These are phyloP conservation scores for Eupithecia abbreviata DNA, from an alignment of 2,888 invertebrate genomes.

Conservation along the genomic window DNA sequence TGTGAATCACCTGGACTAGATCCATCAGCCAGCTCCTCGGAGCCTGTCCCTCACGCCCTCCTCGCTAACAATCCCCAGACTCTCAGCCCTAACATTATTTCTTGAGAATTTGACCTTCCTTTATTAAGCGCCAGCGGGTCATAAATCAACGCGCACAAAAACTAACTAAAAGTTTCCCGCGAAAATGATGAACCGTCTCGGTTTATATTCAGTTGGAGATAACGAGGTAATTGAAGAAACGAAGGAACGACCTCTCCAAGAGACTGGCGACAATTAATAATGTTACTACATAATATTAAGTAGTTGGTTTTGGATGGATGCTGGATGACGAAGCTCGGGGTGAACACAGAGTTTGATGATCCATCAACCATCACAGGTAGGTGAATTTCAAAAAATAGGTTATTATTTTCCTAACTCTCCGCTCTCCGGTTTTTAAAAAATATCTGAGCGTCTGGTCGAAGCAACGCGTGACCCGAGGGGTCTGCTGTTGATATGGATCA, in stretches of 20 bases:
- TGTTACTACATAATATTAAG: not conserved
- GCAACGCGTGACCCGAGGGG: too few relatives aligned
- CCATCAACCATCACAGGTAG: too few relatives aligned
- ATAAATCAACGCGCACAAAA: constrained; percentile 76
- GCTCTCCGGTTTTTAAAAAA: too few relatives aligned
- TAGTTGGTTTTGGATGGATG: too few relatives aligned
- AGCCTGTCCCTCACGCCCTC: not conserved
- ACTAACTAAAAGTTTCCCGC: constrained; percentile 76
- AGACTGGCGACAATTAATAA: not conserved
- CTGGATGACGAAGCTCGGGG: too few relatives aligned
- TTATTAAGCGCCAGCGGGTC: constrained; percentile 70
- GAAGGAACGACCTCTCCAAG: not conserved
- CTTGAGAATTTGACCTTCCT: constrained; percentile 60
- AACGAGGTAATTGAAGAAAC: constrained; percentile 71
- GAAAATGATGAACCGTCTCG: constrained; percentile 76
- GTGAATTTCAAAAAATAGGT: too few relatives aligned
- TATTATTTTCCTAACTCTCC: too few relatives aligned
- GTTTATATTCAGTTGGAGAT: constrained; percentile 80
- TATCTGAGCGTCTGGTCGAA: too few relatives aligned
- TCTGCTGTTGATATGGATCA: too few relatives aligned
- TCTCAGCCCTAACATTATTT: not conserved
- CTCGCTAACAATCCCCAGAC: not conserved
- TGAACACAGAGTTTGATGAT: too few relatives aligned
- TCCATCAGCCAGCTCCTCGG: not conserved
- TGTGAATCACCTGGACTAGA: not conserved